phyloP scores from a whole-genome alignment of 2,113 vertebrate genomes.

The Marcusenius ussheri region DNA sequence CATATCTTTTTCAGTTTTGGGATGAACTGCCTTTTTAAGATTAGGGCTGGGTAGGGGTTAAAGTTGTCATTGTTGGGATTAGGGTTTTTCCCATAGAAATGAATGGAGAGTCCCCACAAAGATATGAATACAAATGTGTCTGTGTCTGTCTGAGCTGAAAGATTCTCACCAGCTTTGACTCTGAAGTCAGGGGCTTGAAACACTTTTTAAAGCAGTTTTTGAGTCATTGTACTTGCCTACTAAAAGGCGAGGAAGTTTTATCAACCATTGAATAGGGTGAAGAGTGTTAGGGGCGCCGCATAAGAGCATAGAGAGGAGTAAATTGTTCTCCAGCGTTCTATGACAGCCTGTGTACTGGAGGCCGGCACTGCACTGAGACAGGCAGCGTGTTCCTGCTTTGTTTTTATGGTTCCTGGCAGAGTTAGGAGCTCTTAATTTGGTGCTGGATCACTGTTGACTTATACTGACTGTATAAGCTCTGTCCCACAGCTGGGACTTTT shows the following conservation, averaged over 20 bases:
- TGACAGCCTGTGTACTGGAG: not conserved
- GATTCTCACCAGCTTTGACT: not conserved
- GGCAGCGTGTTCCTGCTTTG: not conserved
- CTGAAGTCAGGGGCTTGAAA: not conserved
- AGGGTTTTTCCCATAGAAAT: too few species aligned
- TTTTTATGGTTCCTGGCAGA: not conserved
- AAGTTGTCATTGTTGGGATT: too few species aligned
- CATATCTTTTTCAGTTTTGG: too few species aligned
- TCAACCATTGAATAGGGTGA: not conserved
- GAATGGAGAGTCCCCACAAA: too few species aligned
- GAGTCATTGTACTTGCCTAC: not conserved
- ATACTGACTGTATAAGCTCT: too few species aligned
- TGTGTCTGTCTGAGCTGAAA: not conserved
- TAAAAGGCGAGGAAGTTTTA: not conserved
- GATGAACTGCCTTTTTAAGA: too few species aligned
- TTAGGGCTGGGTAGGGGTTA: too few species aligned
- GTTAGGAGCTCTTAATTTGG: not conserved
- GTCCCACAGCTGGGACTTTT: too few species aligned
- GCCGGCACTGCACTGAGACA: not conserved
- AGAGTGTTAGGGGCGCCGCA: not conserved
- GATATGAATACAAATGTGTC: not conserved
- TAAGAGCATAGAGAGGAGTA: not conserved
- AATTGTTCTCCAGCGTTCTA: not conserved
- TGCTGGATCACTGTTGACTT: too few species aligned
- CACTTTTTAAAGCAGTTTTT: not conserved